phyloP scores from a whole-genome alignment of 2,888 invertebrate genomes.

The Drosophila neotestacea region DNA sequence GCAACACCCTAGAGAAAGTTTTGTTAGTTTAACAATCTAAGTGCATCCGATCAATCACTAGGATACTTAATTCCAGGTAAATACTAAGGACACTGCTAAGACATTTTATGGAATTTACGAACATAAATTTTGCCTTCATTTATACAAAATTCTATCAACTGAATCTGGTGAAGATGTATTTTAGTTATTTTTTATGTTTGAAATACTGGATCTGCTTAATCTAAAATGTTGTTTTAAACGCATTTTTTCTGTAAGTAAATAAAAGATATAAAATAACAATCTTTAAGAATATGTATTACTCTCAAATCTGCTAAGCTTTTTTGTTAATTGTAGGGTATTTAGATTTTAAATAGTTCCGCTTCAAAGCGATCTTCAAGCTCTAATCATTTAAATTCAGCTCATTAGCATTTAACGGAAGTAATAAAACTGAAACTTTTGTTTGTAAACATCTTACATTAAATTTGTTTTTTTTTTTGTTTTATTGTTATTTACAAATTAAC shows the following conservation, averaged over 20 bases:
- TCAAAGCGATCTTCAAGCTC: neutral
- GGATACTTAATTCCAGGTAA: neutral
- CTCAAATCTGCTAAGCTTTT: neutral
- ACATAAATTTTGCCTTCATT: no score
- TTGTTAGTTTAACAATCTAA: neutral
- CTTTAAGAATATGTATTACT: no score
- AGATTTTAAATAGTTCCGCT: neutral
- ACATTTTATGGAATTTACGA: neutral
- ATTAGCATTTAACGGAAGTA: constrained; percentile 56
- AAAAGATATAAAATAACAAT: no score
- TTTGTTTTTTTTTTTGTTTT: constrained; percentile 7
- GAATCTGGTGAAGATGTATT: no score
- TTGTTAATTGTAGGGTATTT: neutral
- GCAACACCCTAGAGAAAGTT: neutral
- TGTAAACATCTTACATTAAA: constrained; percentile 54
- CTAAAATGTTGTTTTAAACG: no score
- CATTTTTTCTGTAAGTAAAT: no score
- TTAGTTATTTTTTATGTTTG: no score
- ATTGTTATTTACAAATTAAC: constrained; percentile 38
- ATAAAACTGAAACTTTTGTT: constrained; percentile 44
- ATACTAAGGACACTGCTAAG: neutral
- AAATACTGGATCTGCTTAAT: no score
- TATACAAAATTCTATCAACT: no score
- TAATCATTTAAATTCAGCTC: constrained; percentile 28
- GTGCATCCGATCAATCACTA: neutral